Base-by-base conservation (phyloP, 1,140 invertebrate species). In the Hyposmocoma kahamanoa region DNA sequence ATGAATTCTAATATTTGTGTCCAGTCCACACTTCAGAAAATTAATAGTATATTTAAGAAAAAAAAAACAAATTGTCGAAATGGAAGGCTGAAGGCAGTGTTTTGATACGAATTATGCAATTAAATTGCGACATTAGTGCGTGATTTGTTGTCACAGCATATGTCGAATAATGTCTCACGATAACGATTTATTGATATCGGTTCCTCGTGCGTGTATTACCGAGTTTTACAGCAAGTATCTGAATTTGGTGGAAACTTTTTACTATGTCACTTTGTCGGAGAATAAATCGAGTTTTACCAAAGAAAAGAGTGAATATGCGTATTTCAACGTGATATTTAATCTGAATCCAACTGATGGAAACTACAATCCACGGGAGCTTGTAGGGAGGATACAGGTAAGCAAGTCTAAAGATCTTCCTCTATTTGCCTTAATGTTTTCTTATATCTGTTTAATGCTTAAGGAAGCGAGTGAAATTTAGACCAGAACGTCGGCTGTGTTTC, bases 181-280 rank as follows among this genome's bases (percentile, higher is more conserved):
- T 47, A 67, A 68, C 32, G 73, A 83, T 58, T 56, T 83, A 46
- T 61, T 66, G 47, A 83, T 84, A 78, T 69, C 69, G 47, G 73
- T 85, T 50, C 81, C 81, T 53, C 75, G 81, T 46, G 72, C 69
- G 47, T 76, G 74, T 72, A 60, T 83, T 49, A 63, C 59, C 18
- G 74, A 82, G 50, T 85, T 85, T 64, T 78, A 75, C 52, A 73
- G 54, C 46, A 85, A 83, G 57, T 85, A 85, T 62, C 64, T 74
- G 9, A 83, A 83, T 71, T 72, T 85, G 62, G 76, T 83, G 24
- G 82, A 85, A 76, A 80, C 76, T 62, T 85, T 85, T 80, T 85
- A 85, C 58, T 83, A 72, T 71, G 81, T 85, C 55, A 83, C 75
- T 48, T 63, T 85, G 49, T 70, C 74, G 45, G 76, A 85, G 62